phyloP scores from a whole-genome alignment of 2,888 invertebrate genomes.

The Theretra japonica region DNA sequence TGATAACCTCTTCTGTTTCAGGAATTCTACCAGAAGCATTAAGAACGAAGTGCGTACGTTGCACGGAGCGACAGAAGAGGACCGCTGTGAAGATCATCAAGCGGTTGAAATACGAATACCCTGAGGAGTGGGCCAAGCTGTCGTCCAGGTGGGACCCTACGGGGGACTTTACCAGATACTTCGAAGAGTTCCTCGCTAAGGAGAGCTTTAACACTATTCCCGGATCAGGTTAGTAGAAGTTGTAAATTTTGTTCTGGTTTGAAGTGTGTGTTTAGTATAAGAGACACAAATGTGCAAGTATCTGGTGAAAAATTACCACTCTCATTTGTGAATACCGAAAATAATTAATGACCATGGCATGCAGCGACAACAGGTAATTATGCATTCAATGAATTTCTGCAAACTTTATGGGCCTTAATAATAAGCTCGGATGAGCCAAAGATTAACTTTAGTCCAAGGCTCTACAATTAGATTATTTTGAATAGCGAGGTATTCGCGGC shows the following conservation, averaged over 20 bases:
- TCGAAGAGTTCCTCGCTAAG: slow-evolving; percentile 73
- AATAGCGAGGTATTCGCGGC: too few relatives aligned
- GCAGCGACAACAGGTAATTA: too few relatives aligned
- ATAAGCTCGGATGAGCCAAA: too few relatives aligned
- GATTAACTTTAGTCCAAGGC: too few relatives aligned
- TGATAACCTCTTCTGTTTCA: slow-evolving; percentile 51
- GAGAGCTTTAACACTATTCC: slow-evolving; percentile 70
- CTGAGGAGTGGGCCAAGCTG: slow-evolving; percentile 88
- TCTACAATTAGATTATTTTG: too few relatives aligned
- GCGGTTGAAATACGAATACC: slow-evolving; percentile 86
- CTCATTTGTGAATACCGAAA: too few relatives aligned
- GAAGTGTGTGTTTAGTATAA: too few relatives aligned
- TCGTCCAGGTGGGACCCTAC: slow-evolving; percentile 88
- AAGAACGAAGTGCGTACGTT: slow-evolving; percentile 86
- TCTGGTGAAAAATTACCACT: too few relatives aligned
- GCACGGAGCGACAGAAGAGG: slow-evolving; percentile 87
- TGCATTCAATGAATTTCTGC: too few relatives aligned
- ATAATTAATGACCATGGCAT: too few relatives aligned
- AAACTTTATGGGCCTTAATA: too few relatives aligned
- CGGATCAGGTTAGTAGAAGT: slow-evolving; percentile 55
- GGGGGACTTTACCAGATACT: slow-evolving; percentile 84
- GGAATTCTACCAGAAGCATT: slow-evolving; percentile 89
- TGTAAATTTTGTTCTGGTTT: neutral
- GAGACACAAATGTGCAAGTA: too few relatives aligned
- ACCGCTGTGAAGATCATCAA: slow-evolving; percentile 88